phyloP scores from a whole-genome alignment of 2,888 invertebrate genomes.

The Didymodactylos carnosus region DNA sequence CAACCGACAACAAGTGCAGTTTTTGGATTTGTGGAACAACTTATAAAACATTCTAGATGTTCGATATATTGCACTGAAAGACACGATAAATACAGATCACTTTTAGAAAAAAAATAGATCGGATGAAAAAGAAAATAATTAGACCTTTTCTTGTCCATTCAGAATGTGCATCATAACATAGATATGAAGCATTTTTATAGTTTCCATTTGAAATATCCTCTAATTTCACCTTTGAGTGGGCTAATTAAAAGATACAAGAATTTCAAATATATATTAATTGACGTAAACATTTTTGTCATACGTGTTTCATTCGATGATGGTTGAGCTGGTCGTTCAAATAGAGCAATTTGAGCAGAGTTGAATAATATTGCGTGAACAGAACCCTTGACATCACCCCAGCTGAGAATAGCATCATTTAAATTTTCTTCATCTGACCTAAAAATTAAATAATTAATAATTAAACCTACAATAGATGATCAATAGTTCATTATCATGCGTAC shows the following conservation, averaged over 20 bases:
- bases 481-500: slow-evolving; percentile 20
- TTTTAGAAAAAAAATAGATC: not conserved
- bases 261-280: not conserved
- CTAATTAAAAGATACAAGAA: slow-evolving; percentile 20
- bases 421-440: slow-evolving; percentile 30
- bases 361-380: slow-evolving; percentile 29
- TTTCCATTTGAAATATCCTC: slow-evolving; percentile 21
- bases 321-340: slow-evolving; percentile 32
- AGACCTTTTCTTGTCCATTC: slow-evolving; percentile 33
- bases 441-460: not conserved
- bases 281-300: not conserved
- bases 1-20: not conserved
- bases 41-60: slow-evolving; percentile 32
- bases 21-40: slow-evolving; percentile 24
- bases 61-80: slow-evolving; percentile 27
- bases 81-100: slow-evolving; percentile 3
- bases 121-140: not conserved
- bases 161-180: slow-evolving; percentile 26
- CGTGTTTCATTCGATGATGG: slow-evolving; percentile 27
- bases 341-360: slow-evolving; percentile 29
- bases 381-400: slow-evolving; percentile 33
- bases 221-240: slow-evolving; percentile 25
- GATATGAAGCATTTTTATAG: slow-evolving; percentile 28
- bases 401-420: slow-evolving; percentile 29
- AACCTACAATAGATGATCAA: no score